A percentile compares a stretch with the other conserved stretches of the same genome.
phyloP scores from a whole-genome alignment of 2,888 invertebrate species.

The Andrena hattorfiana region DNA sequence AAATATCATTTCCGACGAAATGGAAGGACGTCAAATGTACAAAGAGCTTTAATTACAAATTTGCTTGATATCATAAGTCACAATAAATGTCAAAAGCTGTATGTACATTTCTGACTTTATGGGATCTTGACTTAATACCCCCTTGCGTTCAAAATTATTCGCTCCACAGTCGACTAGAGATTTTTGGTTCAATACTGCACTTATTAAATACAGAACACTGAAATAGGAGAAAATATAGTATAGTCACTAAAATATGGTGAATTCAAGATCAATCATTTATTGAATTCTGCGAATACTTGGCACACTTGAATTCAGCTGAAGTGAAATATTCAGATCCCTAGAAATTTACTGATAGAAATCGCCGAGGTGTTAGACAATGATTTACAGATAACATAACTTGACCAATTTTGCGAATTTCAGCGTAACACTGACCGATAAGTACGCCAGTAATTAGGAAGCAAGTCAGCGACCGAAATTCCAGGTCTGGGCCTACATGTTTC shows the following conservation, averaged over 20 bases:
- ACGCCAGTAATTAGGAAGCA: slow-evolving; percentile 29
- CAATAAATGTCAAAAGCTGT: background rate
- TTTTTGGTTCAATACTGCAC: too few species aligned
- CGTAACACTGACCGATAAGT: slow-evolving; percentile 22
- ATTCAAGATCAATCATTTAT: too few species aligned
- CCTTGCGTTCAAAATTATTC: too few species aligned
- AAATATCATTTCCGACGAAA: background rate
- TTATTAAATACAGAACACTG: too few species aligned
- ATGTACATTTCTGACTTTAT: too few species aligned
- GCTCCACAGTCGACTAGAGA: too few species aligned
- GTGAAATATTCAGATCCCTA: background rate
- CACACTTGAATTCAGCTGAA: too few species aligned
- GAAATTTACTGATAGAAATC: slow-evolving; percentile 8
- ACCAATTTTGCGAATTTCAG: slow-evolving; percentile 31
- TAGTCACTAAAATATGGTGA: too few species aligned
- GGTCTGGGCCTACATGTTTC: background rate
- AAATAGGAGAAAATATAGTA: too few species aligned
- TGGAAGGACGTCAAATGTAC: background rate
- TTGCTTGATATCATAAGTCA: background rate
- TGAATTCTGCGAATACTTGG: too few species aligned
- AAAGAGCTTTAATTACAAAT: background rate
- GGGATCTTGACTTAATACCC: too few species aligned
- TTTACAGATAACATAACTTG: too few species aligned
- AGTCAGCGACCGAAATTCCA: slow-evolving; percentile 38
- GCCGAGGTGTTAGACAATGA: slow-evolving; percentile 4